Conservation (phyloP, 1,140 invertebrate genomes). For the Drosophila bocqueti region DNA sequence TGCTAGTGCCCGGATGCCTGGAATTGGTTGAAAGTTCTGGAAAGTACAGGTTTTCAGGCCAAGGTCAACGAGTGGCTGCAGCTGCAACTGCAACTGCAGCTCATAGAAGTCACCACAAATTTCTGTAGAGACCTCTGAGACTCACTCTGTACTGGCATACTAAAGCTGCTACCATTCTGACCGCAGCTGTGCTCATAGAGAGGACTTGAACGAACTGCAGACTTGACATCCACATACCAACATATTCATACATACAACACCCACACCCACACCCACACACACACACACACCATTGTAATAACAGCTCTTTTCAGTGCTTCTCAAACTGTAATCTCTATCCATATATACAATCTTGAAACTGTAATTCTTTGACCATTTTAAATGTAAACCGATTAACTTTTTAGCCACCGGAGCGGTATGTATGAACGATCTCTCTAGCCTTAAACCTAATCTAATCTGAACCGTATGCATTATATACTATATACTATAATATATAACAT, state of each 20-base stretch:
- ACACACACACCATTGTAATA: constrained; percentile 68
- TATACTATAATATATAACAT: constrained; percentile 29
- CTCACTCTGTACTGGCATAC: too few species aligned
- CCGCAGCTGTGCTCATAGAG: constrained; percentile 2
- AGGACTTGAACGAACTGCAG: neutral
- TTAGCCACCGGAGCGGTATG: constrained; percentile 82
- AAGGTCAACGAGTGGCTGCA: neutral
- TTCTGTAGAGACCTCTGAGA: neutral
- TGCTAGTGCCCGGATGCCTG: neutral
- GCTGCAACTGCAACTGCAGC: neutral
- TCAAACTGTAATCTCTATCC: constrained; percentile 66
- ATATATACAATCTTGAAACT: constrained; percentile 62
- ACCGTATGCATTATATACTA: constrained; percentile 40
- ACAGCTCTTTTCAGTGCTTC: constrained; percentile 83
- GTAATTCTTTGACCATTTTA: constrained; percentile 59
- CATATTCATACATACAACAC: constrained; percentile 4
- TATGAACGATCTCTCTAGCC: constrained; percentile 69
- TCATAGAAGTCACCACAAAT: neutral
- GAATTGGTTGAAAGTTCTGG: neutral
- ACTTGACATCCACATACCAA: constrained; percentile 7
- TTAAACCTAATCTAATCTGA: constrained; percentile 57
- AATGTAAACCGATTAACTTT: constrained; percentile 77
- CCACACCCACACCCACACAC: neutral
- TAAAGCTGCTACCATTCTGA: neutral
- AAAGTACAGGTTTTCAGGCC: neutral